These are phyloP conservation scores for Catharus bicknelli DNA, from an alignment of 2,113 vertebrate species.

Conservation along the genomic window DNA sequence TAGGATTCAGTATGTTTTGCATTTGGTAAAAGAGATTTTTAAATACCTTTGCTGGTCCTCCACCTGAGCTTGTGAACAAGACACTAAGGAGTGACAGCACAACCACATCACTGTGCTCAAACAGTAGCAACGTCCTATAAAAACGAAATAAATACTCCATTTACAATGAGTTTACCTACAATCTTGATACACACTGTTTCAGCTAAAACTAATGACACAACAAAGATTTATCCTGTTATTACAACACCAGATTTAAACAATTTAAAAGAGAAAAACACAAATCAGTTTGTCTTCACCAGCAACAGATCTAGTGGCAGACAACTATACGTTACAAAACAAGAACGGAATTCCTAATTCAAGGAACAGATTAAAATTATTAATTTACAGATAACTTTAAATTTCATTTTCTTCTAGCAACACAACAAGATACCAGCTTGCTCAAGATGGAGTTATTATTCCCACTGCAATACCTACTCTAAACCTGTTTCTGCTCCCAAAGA, in stretches of 20 bases:
- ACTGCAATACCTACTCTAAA: neutral
- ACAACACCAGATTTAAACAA: neutral
- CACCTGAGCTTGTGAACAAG: conserved; percentile 92
- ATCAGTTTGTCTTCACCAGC: neutral
- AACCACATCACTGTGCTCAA: conserved; percentile 94
- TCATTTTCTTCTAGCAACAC: neutral
- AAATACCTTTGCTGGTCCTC: conserved; percentile 93
- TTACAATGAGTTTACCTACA: neutral
- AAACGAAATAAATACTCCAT: neutral
- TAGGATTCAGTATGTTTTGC: neutral
- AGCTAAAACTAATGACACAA: neutral
- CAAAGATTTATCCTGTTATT: neutral
- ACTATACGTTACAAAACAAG: neutral
- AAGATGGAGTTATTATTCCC: neutral
- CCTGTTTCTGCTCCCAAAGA: neutral
- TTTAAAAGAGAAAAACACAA: neutral
- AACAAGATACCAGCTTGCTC: neutral
- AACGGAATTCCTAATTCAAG: neutral
- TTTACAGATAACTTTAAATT: neutral
- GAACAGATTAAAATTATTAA: neutral
- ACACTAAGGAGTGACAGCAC: conserved; percentile 91
- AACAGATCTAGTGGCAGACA: neutral
- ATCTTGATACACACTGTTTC: neutral
- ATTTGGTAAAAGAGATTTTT: neutral
- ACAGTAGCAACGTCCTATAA: conserved; percentile 88